Evolutionary conservation across 2,888 invertebrate species (phyloP), one percentile per base, ranked within the genome.

Genomic region (Lacanobia oleracea): DNA sequence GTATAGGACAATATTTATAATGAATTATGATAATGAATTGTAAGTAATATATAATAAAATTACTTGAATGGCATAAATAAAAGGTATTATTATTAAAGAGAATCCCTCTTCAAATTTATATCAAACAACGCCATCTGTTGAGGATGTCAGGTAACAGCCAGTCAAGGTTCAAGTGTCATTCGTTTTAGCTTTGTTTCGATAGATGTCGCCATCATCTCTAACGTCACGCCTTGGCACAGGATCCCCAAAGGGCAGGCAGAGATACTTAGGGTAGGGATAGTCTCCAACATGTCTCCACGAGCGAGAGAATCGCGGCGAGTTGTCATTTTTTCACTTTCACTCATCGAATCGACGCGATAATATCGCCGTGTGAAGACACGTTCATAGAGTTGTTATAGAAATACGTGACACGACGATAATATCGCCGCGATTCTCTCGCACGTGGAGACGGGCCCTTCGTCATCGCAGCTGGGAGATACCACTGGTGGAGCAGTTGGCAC

Each of bases 1-100:
- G 62, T 80, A 81, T 81, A 77, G 76, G 73, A 84, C 60, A 62
- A 72, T 83, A 85, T 82, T 81, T 84, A 76, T 80, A 79, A 74
- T 78, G 75, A 67, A 81, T 77, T 79, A 72, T 77, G 59, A 69
- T 65, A 80, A 68, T 79, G 63, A 77, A 79, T 67, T 79, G 64
- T 83, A 81, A 77, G 77, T 69, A 75, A 77, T 80, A 69, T 68
- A 45, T 76, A 75, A 76, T 83, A 69, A 66, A 76, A 72, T 68
- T 74, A 78, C 75, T 74, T 79, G 33, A 77, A 79, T 66, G 54
- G 51, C 16, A 45, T 61, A n/a, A 3, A 16, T 16, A 18, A 48
- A 45, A 21, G 4, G 51, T 63, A 23, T 51, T 62, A 18, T 37
- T 51, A 12, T 50, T 12, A 14, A 1, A 3, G 1, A 27, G 9